Evolutionary conservation across 2,797 vertebrate genomes (phyloP).

Genomic region (Lerista edwardsae): DNA sequence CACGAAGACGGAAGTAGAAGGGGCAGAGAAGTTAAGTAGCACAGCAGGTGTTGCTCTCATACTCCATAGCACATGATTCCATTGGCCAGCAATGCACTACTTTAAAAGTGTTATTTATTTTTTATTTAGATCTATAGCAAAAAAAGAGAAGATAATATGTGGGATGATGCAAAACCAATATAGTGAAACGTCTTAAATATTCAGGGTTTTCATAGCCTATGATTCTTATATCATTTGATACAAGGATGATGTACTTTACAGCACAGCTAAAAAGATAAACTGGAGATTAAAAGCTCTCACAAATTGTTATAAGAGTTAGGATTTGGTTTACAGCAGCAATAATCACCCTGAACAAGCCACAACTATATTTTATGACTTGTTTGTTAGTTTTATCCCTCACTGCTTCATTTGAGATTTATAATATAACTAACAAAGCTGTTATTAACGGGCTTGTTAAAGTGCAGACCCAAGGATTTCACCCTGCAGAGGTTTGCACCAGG

Average conservation of each 20-base stretch:
- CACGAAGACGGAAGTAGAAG: no score
- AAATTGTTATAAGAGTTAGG: conserved; percentile 23
- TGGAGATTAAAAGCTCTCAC: background rate
- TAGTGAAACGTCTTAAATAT: conserved; percentile 5
- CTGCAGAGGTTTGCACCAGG: conserved; percentile 31
- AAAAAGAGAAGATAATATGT: background rate
- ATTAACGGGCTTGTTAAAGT: conserved; percentile 57
- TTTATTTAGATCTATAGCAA: background rate
- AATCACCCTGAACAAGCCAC: conserved; percentile 41
- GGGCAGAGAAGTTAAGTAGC: no score
- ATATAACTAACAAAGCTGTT: conserved; percentile 55
- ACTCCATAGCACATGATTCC: no score
- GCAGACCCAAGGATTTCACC: conserved; percentile 33
- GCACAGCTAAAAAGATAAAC: conserved; percentile 3
- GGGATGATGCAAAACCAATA: conserved; percentile 2
- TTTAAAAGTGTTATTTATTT: background rate
- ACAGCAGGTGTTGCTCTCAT: no score
- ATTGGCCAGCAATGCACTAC: background rate
- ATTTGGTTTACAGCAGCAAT: conserved; percentile 13
- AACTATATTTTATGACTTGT: conserved; percentile 50
- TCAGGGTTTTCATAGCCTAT: background rate
- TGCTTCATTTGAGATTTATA: conserved; percentile 58
- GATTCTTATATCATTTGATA: background rate
- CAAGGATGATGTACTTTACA: conserved; percentile 24
- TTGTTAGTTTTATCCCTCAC: conserved; percentile 56